Conservation (phyloP, 2,888 invertebrate genomes). For the Dolichopus griseipennis region DNA sequence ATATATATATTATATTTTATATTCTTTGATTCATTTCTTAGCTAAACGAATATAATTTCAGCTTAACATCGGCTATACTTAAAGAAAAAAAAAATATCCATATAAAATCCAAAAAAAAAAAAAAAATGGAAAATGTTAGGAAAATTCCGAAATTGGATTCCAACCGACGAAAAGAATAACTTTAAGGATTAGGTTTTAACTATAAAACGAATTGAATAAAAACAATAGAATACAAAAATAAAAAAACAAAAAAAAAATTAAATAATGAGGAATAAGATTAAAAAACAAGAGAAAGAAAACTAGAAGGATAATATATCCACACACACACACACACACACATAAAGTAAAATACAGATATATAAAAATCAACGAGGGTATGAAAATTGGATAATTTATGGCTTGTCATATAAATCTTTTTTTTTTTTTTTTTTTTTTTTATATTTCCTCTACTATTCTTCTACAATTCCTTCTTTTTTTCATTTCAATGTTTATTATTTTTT, state of each 20-base stretch:
- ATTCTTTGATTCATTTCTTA: not conserved
- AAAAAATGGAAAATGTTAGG: not conserved
- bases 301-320: too few species aligned
- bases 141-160: conserved; percentile 4
- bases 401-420: conserved; percentile 23
- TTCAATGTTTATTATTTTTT: not conserved
- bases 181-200: not conserved
- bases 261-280: not conserved
- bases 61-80: not conserved
- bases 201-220: not conserved
- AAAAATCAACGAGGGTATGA: conserved; percentile 10
- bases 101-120: not conserved
- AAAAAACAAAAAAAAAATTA: not conserved
- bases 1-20: too few species aligned
- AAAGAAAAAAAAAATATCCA: not conserved
- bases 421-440: conserved; percentile 20
- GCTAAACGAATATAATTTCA: not conserved
- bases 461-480: not conserved
- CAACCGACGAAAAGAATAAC: conserved; percentile 1
- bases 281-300: not conserved
- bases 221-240: too few species aligned
- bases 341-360: not conserved
- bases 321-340: not conserved
- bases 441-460: not conserved
- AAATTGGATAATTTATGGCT: conserved; percentile 20